These are phyloP conservation scores for Sphecodes monilicornis DNA, from an alignment of 2,888 invertebrate species.

Conservation along the genomic window DNA sequence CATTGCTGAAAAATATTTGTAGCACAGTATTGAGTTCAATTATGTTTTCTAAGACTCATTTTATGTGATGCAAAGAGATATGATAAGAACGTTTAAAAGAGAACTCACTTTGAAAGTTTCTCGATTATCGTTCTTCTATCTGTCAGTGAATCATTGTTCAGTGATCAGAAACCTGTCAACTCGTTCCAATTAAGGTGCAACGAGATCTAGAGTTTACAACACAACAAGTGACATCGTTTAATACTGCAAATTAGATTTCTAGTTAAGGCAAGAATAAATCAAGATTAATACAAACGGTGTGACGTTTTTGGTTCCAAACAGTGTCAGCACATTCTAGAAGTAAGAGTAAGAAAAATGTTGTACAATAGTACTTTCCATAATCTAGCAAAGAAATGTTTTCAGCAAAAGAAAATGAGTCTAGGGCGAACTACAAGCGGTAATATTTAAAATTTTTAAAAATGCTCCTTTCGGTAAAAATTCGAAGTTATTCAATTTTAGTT, in stretches of 20 bases:
- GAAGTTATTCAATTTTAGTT: neutral
- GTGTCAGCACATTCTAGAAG: neutral
- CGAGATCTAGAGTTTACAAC: neutral
- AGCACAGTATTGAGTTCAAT: neutral
- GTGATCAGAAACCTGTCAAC: neutral
- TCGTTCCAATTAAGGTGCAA: neutral
- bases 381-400: no score
- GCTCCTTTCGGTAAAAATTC: no score
- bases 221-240: neutral
- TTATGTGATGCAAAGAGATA: neutral
- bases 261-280: neutral
- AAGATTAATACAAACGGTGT: neutral
- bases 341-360: neutral
- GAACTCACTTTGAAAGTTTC: neutral
- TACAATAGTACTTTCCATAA: neutral
- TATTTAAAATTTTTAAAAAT: neutral
- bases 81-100: conserved; percentile 1
- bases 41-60: neutral
- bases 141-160: conserved; percentile 12
- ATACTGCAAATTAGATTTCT: neutral
- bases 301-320: neutral
- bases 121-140: neutral
- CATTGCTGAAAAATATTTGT: neutral
- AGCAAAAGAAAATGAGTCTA: neutral
- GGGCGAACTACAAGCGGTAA: neutral